phyloP scores from a whole-genome alignment of 2,888 invertebrate genomes.

The Drosophila falleni region DNA sequence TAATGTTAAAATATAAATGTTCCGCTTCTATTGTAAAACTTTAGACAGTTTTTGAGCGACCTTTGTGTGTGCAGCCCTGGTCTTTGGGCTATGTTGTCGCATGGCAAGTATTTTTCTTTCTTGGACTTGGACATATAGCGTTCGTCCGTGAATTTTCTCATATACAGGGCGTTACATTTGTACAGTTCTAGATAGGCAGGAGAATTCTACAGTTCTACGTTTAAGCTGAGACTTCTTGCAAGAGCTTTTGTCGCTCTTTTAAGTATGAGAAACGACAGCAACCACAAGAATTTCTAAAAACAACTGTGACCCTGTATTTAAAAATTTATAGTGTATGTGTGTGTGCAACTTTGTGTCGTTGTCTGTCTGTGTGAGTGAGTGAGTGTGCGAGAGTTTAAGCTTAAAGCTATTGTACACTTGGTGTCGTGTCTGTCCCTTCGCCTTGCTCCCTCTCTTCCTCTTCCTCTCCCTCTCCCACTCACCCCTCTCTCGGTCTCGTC shows the following conservation, averaged over 20 bases:
- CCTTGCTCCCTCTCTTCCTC: not conserved
- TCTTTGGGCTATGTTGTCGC: conserved; percentile 69
- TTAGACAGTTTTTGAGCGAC: not conserved
- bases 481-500: conserved; percentile 22
- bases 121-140: conserved; percentile 80
- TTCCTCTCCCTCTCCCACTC: not conserved
- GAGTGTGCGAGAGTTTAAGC: conserved; percentile 81
- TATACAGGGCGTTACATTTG: conserved; percentile 48
- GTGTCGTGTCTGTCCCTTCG: conserved; percentile 72
- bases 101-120: conserved; percentile 81
- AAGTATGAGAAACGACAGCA: conserved; percentile 19
- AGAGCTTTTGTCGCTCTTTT: conserved; percentile 2
- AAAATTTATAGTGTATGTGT: conserved; percentile 54
- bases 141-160: conserved; percentile 77
- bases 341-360: conserved; percentile 42
- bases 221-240: not conserved
- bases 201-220: conserved; percentile 35
- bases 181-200: not conserved
- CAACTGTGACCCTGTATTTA: conserved; percentile 70
- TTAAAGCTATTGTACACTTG: conserved; percentile 82
- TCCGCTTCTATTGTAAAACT: too few relatives aligned
- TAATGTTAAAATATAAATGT: too few relatives aligned
- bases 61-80: conserved; percentile 61
- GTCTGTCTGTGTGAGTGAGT: conserved; percentile 37
- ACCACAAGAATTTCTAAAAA: conserved; percentile 31